phyloP scores from a whole-genome alignment of 2,888 invertebrate genomes.

The Xylophagus ater region DNA sequence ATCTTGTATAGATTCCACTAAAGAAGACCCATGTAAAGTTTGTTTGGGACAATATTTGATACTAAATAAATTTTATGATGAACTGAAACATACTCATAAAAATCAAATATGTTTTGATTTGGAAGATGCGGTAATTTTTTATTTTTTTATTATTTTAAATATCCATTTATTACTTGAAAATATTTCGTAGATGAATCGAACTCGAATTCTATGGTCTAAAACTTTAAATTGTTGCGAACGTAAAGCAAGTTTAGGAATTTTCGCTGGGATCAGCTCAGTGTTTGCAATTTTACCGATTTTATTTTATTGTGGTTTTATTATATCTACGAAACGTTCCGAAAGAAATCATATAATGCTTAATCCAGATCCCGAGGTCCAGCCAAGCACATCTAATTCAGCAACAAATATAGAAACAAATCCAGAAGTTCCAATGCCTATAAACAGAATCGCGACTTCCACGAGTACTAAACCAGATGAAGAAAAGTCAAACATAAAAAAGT shows the following conservation, averaged over 20 bases:
- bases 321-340: slow-evolving; percentile 9
- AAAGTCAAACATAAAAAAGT: too few relatives aligned
- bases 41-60: slow-evolving; percentile 2
- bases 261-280: slow-evolving; percentile 2
- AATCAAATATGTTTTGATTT: slow-evolving; percentile 12
- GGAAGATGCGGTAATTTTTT: slow-evolving; percentile 10
- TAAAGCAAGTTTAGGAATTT: slow-evolving; percentile 8
- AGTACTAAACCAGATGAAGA: too few relatives aligned
- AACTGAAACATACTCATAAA: slow-evolving; percentile 1
- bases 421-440: slow-evolving; percentile 6
- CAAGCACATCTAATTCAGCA: slow-evolving; percentile 4
- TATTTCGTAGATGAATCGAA: slow-evolving; percentile 16
- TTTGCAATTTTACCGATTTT: slow-evolving; percentile 8
- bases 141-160: background rate
- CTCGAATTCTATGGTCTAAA: slow-evolving; percentile 15
- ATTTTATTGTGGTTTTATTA: slow-evolving; percentile 10
- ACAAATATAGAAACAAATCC: background rate
- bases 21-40: background rate
- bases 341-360: background rate
- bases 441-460: background rate
- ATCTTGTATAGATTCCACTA: background rate
- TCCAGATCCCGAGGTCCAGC: background rate
- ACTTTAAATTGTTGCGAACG: slow-evolving; percentile 13
- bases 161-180: background rate
- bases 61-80: slow-evolving; percentile 6